Conservation (phyloP, 2,888 invertebrate species). For the Temnothorax ravouxi region DNA sequence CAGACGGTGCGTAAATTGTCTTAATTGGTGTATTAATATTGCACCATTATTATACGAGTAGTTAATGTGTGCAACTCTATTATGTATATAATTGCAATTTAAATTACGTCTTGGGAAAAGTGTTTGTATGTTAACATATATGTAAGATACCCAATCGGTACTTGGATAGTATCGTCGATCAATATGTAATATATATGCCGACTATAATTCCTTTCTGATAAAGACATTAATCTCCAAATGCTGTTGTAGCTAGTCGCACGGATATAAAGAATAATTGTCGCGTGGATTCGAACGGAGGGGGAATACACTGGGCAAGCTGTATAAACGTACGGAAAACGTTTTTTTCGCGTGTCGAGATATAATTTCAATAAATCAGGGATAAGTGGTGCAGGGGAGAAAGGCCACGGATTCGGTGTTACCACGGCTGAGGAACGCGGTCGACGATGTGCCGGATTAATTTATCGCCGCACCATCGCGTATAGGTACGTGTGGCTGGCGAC, state of each 20-base stretch:
- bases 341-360: conserved; percentile 73
- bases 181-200: neutral
- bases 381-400: conserved; percentile 66
- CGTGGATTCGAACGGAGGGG: conserved; percentile 36
- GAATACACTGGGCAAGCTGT: conserved; percentile 8
- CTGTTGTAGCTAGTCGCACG: neutral
- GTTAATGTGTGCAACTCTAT: neutral
- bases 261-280: conserved; percentile 34
- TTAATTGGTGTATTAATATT: conserved; percentile 12
- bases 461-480: conserved; percentile 69
- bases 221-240: conserved; percentile 17
- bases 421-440: conserved; percentile 57
- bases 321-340: conserved; percentile 65
- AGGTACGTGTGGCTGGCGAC: conserved; percentile 55
- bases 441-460: conserved; percentile 75
- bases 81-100: conserved; percentile 16
- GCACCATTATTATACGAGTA: neutral
- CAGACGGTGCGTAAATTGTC: neutral
- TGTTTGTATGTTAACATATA: neutral
- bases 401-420: conserved; percentile 67
- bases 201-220: neutral
- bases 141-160: neutral
- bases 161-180: neutral
- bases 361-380: conserved; percentile 78
- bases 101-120: neutral